These are phyloP conservation scores for Gambusia affinis DNA, from an alignment of 2,113 vertebrate genomes.

Conservation along the genomic window DNA sequence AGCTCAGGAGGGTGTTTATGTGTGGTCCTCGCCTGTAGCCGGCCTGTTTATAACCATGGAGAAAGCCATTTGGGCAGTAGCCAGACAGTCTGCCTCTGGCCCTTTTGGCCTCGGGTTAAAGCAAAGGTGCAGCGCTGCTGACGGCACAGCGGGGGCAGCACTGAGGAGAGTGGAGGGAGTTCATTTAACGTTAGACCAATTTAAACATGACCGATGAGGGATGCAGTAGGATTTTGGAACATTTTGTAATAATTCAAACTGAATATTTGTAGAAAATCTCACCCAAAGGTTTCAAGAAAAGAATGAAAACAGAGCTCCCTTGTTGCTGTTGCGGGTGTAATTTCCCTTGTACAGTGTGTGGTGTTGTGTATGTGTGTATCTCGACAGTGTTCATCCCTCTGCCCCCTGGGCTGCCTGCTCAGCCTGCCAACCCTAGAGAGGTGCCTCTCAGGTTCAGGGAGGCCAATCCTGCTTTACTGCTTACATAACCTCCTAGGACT, in stretches of 20 bases:
- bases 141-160: constrained; percentile 53
- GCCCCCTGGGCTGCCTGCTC: constrained; percentile 26
- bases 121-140: constrained; percentile 17
- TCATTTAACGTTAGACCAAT: background rate
- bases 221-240: background rate
- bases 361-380: background rate
- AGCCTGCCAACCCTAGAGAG: constrained; percentile 32
- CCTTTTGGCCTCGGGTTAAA: constrained; percentile 52
- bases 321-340: background rate
- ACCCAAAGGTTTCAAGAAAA: constrained; percentile 36
- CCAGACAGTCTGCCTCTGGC: constrained; percentile 70
- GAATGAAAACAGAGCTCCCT: constrained; percentile 44
- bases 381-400: constrained; percentile 21
- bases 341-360: background rate
- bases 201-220: background rate
- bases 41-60: constrained; percentile 76
- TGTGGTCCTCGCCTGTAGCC: constrained; percentile 62
- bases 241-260: background rate
- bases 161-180: constrained; percentile 21
- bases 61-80: constrained; percentile 73
- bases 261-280: background rate
- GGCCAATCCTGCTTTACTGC: constrained; percentile 39
- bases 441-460: constrained; percentile 51
- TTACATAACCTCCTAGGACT: constrained; percentile 56
- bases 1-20: constrained; percentile 71